Evolutionary conservation across 2,797 vertebrate species (phyloP), one percentile per base, ranked within the genome.

Genomic region (Gallirallus australis): DNA sequence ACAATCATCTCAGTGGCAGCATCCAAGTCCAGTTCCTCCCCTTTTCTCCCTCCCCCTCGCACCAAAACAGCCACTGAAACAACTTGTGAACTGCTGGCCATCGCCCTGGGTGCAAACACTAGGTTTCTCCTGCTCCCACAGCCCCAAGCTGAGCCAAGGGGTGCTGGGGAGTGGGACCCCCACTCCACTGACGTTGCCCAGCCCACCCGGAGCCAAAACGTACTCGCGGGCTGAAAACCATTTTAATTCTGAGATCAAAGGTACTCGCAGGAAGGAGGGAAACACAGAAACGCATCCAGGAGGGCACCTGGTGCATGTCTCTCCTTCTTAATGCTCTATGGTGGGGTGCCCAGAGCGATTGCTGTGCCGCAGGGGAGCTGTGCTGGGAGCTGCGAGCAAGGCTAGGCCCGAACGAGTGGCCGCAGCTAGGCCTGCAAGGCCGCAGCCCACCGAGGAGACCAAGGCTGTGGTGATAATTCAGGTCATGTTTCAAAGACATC

Each of bases 81-180:
- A 24, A 2, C 61, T 73, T 50, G 76, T 63, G 60, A 56, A 65
- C 33, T 18, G n/a, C 78, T 82, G 35, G 64, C 23, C 5, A 11
- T 48, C 2, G 57, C 83, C 57, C 73, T 42, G 59, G 63, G 87
- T 16, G 3, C 59, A 65, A 69, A 61, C 30, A 12, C 6, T 1
- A 63, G 48, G 57, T 30, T 35, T 31, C 1, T 1, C 7, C 0
- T 4, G n/a, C 53, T 60, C 11, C 54, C 3, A 24, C 47, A 6
- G 70, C 86, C 2, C 42, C 42, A 42, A 19, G 42, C 42, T 1
- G 4, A 50, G 13, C 59, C 11, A 1, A 27, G 72, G 28, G 78
- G 42, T 50, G 50, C 52, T 21, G 50, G 28, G 37, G 11, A 53
- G 45, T 11, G 1, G 13, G n/a, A 54, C 17, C 39, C 39, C 33